Evolutionary conservation across 2,888 invertebrate genomes (phyloP), one percentile per base, ranked within the genome.

Genomic region (Antitype chi): DNA sequence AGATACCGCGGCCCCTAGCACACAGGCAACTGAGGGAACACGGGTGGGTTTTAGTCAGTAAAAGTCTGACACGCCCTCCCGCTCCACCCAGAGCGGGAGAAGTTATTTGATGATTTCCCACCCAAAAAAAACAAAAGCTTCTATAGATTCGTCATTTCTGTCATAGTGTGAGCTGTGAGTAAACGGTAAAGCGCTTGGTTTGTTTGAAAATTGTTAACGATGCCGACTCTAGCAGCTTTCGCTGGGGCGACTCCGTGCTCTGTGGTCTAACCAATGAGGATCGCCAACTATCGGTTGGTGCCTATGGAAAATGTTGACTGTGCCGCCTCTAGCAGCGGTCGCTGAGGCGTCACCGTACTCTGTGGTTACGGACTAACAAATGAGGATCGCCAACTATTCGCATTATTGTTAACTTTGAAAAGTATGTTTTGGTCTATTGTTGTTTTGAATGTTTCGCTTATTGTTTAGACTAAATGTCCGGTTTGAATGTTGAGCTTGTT

Each of bases 351-450:
- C 15, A 32, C n/a, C 13, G n/a, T 2, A 7, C 9, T 68, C 68
- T 68, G n/a, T 68, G 55, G n/a, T 38, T 23, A 38, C n/a, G 62
- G 67, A 59, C 64, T 90, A 90, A 93, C 90, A 91, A 93, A 94
- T 92, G 91, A 88, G 88, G 85, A 88, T 88, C 85, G 90, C 90
- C 88, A 94, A 93, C 92, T 91, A 93, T 92, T 90, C 88, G 82
- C 88, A 85, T 89, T 91, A 88, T 85, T 70, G 72, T 74, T 72
- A 55, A 85, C 74, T 84, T 74, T 77, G 76, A 71, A 43, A 83
- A 82, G 81, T 76, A 76, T 82, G 70, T 76, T 70, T 74, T 57
- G 3, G 64, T 62, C 59, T 76, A 79, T 82, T 84, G 85, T 85
- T 87, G 84, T 80, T 87, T 84, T 73, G 52, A 52, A 81, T 78